These are phyloP conservation scores for Oplegnathus fasciatus DNA, from an alignment of 2,113 vertebrate genomes.

Conservation along the genomic window DNA sequence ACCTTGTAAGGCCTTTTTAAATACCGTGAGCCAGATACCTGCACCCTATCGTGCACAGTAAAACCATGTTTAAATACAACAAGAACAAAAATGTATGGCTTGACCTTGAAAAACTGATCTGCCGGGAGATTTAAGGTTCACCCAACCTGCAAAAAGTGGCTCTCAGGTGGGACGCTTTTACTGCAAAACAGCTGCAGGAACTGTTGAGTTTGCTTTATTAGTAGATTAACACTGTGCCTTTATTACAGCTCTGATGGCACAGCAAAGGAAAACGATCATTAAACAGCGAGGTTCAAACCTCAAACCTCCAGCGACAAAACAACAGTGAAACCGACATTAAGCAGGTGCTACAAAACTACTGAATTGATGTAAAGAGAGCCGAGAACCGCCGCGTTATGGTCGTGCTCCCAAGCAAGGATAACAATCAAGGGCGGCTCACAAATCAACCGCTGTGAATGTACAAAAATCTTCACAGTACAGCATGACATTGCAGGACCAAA, in stretches of 20 bases:
- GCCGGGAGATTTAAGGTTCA: not conserved
- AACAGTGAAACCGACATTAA: not conserved
- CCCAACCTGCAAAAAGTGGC: not conserved
- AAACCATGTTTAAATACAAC: not conserved
- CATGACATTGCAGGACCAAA: not conserved
- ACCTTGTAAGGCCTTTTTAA: not conserved
- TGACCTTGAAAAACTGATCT: not conserved
- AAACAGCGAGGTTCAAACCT: conserved; percentile 5
- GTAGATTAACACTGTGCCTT: conserved; percentile 4
- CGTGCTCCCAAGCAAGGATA: not conserved
- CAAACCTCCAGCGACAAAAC: conserved; percentile 22
- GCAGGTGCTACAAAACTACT: not conserved
- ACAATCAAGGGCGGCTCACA: not conserved
- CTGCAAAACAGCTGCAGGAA: conserved; percentile 28
- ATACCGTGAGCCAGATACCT: not conserved
- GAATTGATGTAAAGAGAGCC: not conserved
- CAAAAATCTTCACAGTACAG: not conserved
- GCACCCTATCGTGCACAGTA: not conserved
- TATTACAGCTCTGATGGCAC: not conserved
- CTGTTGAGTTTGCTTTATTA: conserved; percentile 10
- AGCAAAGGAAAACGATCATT: not conserved
- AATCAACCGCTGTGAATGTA: not conserved
- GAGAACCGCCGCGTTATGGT: not conserved
- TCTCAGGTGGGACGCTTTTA: not conserved
- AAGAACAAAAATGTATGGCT: not conserved